Base-by-base conservation (phyloP, 2,113 vertebrate species). In the Amia ocellicauda region DNA sequence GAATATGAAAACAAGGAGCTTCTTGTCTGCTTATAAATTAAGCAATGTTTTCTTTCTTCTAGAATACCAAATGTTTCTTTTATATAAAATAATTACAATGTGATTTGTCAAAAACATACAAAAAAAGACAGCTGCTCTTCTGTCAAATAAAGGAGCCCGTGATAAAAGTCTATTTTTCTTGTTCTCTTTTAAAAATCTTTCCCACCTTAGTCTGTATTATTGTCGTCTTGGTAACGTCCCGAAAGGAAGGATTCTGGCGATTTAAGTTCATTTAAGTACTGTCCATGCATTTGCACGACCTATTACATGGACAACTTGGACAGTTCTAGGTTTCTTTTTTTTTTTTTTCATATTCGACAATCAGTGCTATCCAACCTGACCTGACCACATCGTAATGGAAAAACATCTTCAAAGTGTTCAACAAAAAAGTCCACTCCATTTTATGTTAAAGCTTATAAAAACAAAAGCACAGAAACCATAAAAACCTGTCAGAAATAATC, bases 81-180 rank as follows among this genome's bases (percentile, higher is more conserved):
- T 90, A 84, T 91, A 92, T 86, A 92, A 91, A 92, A 91, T 86
- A 91, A 92, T 88, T 90, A 89, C 90, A 89, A 90, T 91, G 89
- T 89, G 89, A 91, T 92, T 92, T 90, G 82, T 89, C 87, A 89
- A 91, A 92, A 92, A 92, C 86, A 89, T 91, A 91, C 88, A 89
- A 90, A 83, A 90, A 91, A 83, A n/a, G n/a, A 90, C 87, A 91
- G 89, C 89, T 90, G 89, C 89, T 91, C 87, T 51, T 86, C 89
- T 78, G 83, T 89, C 86, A 88, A 88, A 88, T 89, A 89, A 85
- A 90, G 85, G 83, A 90, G 87, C 85, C 83, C 85, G 88, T 88
- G 87, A 88, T 90, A 90, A 86, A 89, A 91, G 84, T 88, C 85
- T 84, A 74, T 78, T 88, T 71, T 83, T 82, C 78, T 78, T 82